phyloP scores from a whole-genome alignment of 2,888 invertebrate species.

The Clistopyga incitator region DNA sequence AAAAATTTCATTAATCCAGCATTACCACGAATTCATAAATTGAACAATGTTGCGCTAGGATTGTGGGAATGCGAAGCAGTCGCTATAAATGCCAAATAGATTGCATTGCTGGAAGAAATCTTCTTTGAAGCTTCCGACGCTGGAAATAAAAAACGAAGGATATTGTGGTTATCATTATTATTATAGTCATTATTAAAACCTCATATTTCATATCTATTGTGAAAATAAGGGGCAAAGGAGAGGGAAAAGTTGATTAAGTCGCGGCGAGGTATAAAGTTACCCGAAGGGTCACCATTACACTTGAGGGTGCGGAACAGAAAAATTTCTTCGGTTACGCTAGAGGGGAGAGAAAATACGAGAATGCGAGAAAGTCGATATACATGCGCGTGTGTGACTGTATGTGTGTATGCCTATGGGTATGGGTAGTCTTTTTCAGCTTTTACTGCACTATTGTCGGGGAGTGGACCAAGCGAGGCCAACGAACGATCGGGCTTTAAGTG shows the following conservation, averaged over 20 bases:
- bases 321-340: slow-evolving; percentile 39
- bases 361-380: slow-evolving; percentile 48
- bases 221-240: background rate
- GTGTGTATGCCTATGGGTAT: slow-evolving; percentile 32
- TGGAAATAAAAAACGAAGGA: no score
- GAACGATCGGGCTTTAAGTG: slow-evolving; percentile 72
- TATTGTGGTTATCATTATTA: background rate
- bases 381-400: slow-evolving; percentile 35
- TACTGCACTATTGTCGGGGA: slow-evolving; percentile 38
- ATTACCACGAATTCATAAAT: no score
- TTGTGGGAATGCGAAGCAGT: no score
- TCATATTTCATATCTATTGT: background rate
- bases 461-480: slow-evolving; percentile 35
- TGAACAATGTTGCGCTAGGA: no score
- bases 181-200: background rate
- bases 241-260: slow-evolving; percentile 13
- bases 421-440: slow-evolving; percentile 29
- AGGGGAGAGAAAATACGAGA: slow-evolving; percentile 31
- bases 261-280: slow-evolving; percentile 12
- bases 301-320: slow-evolving; percentile 19
- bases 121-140: no score
- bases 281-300: slow-evolving; percentile 4
- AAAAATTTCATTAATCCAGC: no score
- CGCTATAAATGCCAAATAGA: no score
- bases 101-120: no score